Evolutionary conservation across 92 coral and sea anemone genomes (phyloP).

Genomic region (Zoanthus gigantus): DNA sequence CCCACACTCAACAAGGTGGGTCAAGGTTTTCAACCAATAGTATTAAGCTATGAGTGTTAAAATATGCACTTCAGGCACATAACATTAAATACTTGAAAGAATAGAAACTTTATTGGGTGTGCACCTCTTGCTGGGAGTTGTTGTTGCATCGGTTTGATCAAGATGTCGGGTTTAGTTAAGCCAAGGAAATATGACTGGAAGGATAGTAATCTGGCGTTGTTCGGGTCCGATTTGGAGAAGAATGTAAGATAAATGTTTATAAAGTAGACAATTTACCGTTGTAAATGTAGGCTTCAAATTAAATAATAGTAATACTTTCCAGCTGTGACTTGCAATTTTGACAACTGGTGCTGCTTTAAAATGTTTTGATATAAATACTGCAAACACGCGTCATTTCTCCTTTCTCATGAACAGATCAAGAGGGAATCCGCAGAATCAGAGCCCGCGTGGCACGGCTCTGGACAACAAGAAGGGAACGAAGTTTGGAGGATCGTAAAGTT

Average conservation of each 20-base stretch:
- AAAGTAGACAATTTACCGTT: background rate
- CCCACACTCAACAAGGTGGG: conserved; percentile 16
- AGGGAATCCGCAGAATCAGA: conserved; percentile 71
- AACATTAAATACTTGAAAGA: conserved; percentile 12
- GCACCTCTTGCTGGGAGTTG: background rate
- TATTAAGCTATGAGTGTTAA: background rate
- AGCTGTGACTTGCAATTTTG: background rate
- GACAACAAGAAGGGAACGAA: conserved; percentile 71
- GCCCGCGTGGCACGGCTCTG: conserved; percentile 84
- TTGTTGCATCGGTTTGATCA: background rate
- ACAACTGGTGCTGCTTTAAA: background rate
- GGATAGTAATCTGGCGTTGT: conserved; percentile 60
- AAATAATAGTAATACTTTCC: background rate
- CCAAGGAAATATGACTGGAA: conserved; percentile 69
- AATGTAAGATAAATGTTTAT: conserved; percentile 32
- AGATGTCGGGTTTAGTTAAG: conserved; percentile 60
- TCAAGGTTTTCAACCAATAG: conserved; percentile 29
- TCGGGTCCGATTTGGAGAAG: conserved; percentile 66
- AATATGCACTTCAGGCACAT: background rate
- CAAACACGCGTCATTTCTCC: background rate
- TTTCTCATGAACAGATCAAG: conserved; percentile 63
- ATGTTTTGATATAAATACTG: no score
- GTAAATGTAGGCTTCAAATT: background rate
- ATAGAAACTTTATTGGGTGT: conserved; percentile 30
- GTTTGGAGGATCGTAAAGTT: conserved; percentile 84